Evolutionary conservation across 2,888 invertebrate genomes (phyloP).

Genomic region (Agrochola lychnidis): DNA sequence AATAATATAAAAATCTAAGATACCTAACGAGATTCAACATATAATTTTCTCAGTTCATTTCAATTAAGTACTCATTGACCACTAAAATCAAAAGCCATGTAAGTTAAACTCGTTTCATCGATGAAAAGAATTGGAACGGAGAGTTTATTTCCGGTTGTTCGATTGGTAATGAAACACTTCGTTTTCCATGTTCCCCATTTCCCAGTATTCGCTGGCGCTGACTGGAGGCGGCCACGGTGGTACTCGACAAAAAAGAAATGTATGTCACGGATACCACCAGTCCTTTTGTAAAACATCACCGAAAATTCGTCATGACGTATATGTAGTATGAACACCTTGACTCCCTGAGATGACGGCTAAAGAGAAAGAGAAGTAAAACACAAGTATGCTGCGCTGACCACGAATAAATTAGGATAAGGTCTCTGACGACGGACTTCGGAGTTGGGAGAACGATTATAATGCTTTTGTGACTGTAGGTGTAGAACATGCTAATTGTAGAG

Average conservation of each 20-base stretch:
- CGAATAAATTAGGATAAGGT: not conserved
- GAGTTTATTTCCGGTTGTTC: slow-evolving; percentile 27
- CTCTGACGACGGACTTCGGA: not conserved
- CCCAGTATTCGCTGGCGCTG: not conserved
- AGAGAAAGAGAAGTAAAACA: not conserved
- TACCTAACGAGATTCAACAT: not conserved
- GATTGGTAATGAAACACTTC: slow-evolving; percentile 11
- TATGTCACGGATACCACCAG: too few species aligned
- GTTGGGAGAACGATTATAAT: not conserved
- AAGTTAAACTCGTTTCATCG: not conserved
- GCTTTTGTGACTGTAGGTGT: not conserved
- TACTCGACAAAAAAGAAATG: not conserved
- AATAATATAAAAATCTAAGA: not conserved
- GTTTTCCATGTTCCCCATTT: slow-evolving; percentile 27
- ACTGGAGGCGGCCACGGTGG: not conserved
- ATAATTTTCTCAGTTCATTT: not conserved
- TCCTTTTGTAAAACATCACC: not conserved
- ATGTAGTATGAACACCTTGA: not conserved
- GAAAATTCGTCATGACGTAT: not conserved
- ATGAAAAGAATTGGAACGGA: not conserved
- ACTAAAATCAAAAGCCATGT: not conserved
- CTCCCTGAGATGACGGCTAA: not conserved
- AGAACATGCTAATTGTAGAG: not conserved
- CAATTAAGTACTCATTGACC: not conserved
- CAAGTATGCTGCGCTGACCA: too few species aligned